A percentile compares a stretch with the other conserved stretches of the same genome.
phyloP scores from a whole-genome alignment of 2,113 vertebrate genomes.

The Fregetta grallaria region DNA sequence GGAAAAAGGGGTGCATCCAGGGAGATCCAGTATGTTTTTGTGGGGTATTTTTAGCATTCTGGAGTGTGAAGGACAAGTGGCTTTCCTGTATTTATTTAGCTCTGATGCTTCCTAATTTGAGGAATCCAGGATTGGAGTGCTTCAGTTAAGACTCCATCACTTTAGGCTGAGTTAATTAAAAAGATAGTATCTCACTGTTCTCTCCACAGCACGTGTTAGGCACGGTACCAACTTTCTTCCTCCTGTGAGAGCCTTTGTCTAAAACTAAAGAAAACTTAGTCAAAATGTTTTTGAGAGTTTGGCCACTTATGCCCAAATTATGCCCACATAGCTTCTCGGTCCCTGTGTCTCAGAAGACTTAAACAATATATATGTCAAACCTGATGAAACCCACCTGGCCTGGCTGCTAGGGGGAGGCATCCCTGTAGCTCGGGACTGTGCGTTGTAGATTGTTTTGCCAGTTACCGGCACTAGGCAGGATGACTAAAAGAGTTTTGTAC shows the following conservation, averaged over 20 bases:
- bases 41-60: background rate
- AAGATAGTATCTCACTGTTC: background rate
- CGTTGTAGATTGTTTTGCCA: background rate
- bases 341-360: background rate
- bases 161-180: conserved; percentile 23
- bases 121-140: background rate
- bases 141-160: background rate
- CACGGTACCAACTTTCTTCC: background rate
- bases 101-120: background rate
- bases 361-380: background rate
- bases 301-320: background rate
- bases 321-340: background rate
- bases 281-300: background rate
- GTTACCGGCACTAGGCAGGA: background rate
- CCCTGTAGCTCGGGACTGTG: background rate
- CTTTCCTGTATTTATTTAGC: background rate
- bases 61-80: background rate
- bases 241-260: background rate
- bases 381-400: background rate
- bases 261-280: background rate
- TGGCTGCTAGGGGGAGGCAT: background rate
- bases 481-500: background rate
- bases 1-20: background rate
- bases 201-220: background rate
- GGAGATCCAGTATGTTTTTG: background rate